Evolutionary conservation across 2,113 vertebrate species (phyloP), one percentile per base, ranked within the genome.

Genomic region (Dunckerocampus dactyliophorus): DNA sequence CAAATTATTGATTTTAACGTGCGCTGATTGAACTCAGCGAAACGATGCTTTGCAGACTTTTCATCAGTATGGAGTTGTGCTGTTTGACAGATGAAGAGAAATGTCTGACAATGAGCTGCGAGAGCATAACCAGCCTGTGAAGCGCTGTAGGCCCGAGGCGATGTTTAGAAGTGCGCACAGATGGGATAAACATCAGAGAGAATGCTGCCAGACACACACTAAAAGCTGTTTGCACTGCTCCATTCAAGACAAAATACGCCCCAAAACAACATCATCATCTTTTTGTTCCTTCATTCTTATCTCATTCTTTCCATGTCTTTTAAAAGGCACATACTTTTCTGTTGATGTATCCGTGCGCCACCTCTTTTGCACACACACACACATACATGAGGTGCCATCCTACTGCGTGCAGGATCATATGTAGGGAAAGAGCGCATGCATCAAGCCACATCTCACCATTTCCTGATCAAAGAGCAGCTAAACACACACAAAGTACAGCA

Each of bases 381-480:
- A n/a, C 19, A 51, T 57, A 66, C 58, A 51, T 28, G 42, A 28
- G 62, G 60, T 28, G 28, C 48, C 68, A 69, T 72, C 77, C 74
- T 71, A 68, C 72, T 78, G 82, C 62, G 74, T 51, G 58, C 59
- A 59, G 62, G 56, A 63, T 43, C 3, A 12, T 63, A 62, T 59
- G 66, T 12, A 53, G 67, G 46, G 69, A 75, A 59, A 59, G 61
- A 65, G 67, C 69, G 57, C 61, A 17, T 66, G 61, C 70, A 78
- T 65, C 63, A 69, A 62, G 67, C 63, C 48, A 62, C 62, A 59
- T 60, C 66, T 65, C 57, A 56, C 72, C 74, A 82, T 86, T 75
- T 71, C 61, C 68, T 82, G 80, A 89, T 89, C 86, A 89, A 88
- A 90, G 87, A 71, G 52, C 28, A 8, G 24, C 79, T 79, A 86